Evolutionary conservation across 1,140 invertebrate species (phyloP).

Genomic region (Pogonomyrmex californicus): DNA sequence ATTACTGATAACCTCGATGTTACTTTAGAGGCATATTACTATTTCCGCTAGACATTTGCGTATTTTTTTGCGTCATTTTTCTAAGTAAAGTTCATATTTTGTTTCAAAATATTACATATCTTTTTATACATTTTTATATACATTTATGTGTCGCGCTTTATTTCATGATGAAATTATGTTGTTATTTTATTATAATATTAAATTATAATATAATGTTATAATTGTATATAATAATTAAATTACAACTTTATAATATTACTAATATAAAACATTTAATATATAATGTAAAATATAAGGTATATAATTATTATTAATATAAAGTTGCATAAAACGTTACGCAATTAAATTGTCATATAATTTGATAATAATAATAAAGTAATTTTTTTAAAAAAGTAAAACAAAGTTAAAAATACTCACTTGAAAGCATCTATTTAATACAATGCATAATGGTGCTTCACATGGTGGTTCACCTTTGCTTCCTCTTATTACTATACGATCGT

Average conservation of each 20-base stretch:
- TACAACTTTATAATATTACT: no score
- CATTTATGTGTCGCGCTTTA: neutral
- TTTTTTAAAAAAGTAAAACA: neutral
- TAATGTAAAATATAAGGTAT: no score
- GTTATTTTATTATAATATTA: no score
- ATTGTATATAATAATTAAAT: no score
- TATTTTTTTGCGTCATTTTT: neutral
- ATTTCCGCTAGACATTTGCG: neutral
- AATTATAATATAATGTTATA: no score
- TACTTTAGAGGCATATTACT: constrained; percentile 1
- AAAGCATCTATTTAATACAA: neutral
- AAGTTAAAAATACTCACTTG: neutral
- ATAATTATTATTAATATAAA: no score
- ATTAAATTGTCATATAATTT: neutral
- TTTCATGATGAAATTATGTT: neutral
- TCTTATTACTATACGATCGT: neutral
- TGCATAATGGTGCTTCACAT: neutral
- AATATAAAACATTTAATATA: no score
- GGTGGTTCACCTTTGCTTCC: neutral
- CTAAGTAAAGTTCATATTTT: neutral
- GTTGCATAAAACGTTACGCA: no score
- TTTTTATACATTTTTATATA: neutral
- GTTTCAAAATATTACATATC: neutral
- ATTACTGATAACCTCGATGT: neutral
- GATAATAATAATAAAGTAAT: neutral